Evolutionary conservation across 2,797 vertebrate species (phyloP).

Genomic region (Octomys mimax): DNA sequence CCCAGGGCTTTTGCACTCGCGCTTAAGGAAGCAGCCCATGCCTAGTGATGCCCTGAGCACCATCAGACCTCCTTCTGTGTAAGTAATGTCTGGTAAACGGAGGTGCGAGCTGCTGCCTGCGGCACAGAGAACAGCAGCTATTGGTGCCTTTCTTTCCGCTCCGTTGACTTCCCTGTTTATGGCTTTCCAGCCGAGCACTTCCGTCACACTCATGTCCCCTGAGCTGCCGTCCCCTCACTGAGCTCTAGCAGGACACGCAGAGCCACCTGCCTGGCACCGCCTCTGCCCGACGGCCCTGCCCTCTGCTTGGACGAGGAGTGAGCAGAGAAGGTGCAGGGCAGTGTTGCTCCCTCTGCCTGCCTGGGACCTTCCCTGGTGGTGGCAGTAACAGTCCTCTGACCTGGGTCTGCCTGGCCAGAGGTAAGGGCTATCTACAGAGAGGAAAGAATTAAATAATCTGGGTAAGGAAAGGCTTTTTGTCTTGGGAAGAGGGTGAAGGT

Average conservation of each 20-base stretch:
- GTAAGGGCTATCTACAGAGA: too few relatives aligned
- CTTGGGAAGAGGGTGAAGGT: not conserved
- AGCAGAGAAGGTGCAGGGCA: not conserved
- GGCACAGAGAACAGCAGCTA: conserved; percentile 68
- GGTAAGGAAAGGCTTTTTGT: not conserved
- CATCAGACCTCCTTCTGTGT: conserved; percentile 73
- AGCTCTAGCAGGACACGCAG: not conserved
- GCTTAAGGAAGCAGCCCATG: conserved; percentile 24
- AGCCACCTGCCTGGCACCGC: not conserved
- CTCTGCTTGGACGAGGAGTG: not conserved
- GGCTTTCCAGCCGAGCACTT: conserved; percentile 51
- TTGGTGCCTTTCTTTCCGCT: conserved; percentile 73
- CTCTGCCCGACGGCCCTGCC: not conserved
- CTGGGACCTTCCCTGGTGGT: not conserved
- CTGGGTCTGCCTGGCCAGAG: not conserved
- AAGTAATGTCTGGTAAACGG: conserved; percentile 76
- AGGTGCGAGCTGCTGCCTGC: conserved; percentile 71
- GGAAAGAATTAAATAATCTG: not conserved
- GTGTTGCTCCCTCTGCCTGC: not conserved
- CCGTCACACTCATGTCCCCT: conserved; percentile 60
- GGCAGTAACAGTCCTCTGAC: not conserved
- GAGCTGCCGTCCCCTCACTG: conserved; percentile 58
- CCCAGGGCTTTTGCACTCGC: not conserved
- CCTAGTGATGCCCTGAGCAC: conserved; percentile 52
- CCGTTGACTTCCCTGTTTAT: conserved; percentile 77